phyloP scores from a whole-genome alignment of 2,888 invertebrate species.

The Diplazon laetatorius region DNA sequence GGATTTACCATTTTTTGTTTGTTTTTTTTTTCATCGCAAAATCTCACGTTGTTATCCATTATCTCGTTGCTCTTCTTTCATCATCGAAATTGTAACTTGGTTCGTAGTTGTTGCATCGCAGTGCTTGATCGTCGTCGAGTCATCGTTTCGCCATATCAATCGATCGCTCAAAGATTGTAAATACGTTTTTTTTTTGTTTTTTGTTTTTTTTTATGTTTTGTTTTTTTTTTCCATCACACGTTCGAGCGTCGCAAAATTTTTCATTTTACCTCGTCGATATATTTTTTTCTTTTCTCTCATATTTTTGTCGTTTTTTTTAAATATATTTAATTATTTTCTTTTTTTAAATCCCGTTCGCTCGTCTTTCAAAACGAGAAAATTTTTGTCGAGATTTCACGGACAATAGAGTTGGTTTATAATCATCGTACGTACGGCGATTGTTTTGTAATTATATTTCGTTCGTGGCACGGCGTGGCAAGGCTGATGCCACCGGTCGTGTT shows the following conservation, averaged over 20 bases:
- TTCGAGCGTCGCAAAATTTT: slow-evolving; percentile 43
- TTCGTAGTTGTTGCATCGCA: slow-evolving; percentile 30
- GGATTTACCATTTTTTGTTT: slow-evolving; percentile 12
- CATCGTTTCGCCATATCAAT: slow-evolving; percentile 36
- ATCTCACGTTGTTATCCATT: slow-evolving; percentile 11
- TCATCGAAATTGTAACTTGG: slow-evolving; percentile 27
- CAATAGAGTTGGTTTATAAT: slow-evolving; percentile 66
- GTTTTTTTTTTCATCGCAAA: slow-evolving; percentile 18
- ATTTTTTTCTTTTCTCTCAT: slow-evolving; percentile 29
- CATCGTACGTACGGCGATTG: slow-evolving; percentile 70
- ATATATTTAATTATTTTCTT: too few species aligned
- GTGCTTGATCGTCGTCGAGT: slow-evolving; percentile 62
- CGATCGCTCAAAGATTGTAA: slow-evolving; percentile 16
- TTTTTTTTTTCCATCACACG: neutral
- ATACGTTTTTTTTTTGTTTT: slow-evolving; percentile 19
- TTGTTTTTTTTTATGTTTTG: slow-evolving; percentile 10
- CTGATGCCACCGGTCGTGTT: slow-evolving; percentile 65
- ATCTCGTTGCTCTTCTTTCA: slow-evolving; percentile 21
- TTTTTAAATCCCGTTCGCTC: slow-evolving; percentile 13
- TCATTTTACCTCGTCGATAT: slow-evolving; percentile 43
- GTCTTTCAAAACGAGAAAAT: slow-evolving; percentile 29
- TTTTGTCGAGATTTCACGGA: slow-evolving; percentile 45
- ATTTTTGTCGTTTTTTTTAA: too few species aligned
- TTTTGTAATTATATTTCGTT: slow-evolving; percentile 46
- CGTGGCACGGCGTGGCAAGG: slow-evolving; percentile 68